These are phyloP conservation scores for Caenorhabditis japonica DNA, from an alignment of 2,888 invertebrate genomes.

Conservation along the genomic window DNA sequence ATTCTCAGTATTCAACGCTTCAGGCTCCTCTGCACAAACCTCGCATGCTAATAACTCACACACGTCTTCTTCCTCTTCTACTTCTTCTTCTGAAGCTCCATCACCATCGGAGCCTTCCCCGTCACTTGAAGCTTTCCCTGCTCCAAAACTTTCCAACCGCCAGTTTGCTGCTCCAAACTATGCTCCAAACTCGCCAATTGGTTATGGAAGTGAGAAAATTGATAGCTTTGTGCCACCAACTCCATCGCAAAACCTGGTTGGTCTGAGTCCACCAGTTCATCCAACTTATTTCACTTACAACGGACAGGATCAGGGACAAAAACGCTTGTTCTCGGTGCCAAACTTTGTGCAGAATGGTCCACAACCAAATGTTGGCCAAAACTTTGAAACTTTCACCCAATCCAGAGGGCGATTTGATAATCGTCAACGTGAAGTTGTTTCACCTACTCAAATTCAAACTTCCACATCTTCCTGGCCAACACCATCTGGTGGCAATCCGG, in stretches of 20 bases:
- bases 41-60: conserved; percentile 42
- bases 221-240: conserved; percentile 48
- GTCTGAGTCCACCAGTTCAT: conserved; percentile 61
- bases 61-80: conserved; percentile 8
- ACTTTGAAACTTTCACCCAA: background rate
- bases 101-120: conserved; percentile 19
- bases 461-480: background rate
- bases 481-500: background rate
- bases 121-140: background rate
- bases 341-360: conserved; percentile 2
- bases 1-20: conserved; percentile 14
- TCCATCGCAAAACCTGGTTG: conserved; percentile 51
- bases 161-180: conserved; percentile 27
- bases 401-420: conserved; percentile 22
- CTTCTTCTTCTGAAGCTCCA: background rate
- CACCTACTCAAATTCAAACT: background rate
- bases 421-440: background rate
- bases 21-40: conserved; percentile 32
- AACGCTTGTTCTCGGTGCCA: conserved; percentile 36
- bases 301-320: conserved; percentile 57
- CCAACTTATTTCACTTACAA: conserved; percentile 64
- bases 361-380: background rate
- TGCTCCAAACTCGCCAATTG: conserved; percentile 2
- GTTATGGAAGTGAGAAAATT: conserved; percentile 44
- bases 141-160: conserved; percentile 32